Conservation (phyloP, 2,797 vertebrate species). For the Poecile montanus region DNA sequence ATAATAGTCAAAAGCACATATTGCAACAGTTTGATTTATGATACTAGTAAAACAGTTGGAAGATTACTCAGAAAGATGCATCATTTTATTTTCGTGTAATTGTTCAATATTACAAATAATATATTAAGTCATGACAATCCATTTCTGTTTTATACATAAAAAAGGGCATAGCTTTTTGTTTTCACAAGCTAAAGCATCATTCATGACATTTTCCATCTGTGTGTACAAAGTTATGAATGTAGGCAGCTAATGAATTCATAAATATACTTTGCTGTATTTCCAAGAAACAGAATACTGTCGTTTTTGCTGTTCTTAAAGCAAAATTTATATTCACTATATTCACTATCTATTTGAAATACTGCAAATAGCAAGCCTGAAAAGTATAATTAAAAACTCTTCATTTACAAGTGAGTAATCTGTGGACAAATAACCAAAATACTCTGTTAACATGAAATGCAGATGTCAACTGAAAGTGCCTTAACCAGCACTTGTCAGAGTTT, state of each 20-base stretch:
- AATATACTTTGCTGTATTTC: background rate
- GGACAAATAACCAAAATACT: background rate
- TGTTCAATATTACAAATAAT: background rate
- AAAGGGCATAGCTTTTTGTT: background rate
- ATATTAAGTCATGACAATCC: background rate
- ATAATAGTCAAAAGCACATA: background rate
- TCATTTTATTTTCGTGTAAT: background rate
- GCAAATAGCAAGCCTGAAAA: background rate
- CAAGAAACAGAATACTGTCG: background rate
- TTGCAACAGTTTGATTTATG: background rate
- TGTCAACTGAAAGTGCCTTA: background rate
- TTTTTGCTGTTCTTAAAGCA: background rate
- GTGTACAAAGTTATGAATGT: background rate
- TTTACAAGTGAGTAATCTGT: background rate
- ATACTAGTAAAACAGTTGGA: background rate
- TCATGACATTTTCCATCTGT: background rate
- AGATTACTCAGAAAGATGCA: background rate
- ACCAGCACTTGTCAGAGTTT: background rate
- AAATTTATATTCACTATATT: background rate
- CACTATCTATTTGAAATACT: background rate
- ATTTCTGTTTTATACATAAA: background rate
- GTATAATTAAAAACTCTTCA: background rate
- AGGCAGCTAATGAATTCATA: background rate
- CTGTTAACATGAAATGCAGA: background rate
- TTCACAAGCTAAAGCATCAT: background rate